A percentile compares a stretch with the other conserved stretches of the same genome.
Evolutionary conservation across 2,888 invertebrate genomes (phyloP).

Genomic region (Pristionchus entomophagus): DNA sequence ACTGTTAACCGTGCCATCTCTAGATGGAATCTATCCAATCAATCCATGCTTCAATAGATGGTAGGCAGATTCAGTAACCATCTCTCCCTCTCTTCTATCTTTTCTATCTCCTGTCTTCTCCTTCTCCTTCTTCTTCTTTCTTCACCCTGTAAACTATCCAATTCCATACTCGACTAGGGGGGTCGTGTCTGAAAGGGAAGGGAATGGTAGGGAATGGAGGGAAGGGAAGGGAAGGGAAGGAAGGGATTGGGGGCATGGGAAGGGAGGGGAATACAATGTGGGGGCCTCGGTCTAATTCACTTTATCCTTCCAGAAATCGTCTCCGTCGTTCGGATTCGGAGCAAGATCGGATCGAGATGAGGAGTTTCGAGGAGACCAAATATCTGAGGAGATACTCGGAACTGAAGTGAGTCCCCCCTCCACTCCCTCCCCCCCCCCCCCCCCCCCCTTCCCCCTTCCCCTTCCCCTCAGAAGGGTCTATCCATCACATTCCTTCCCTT

Average conservation of each 20-base stretch:
- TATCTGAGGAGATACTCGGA: constrained; percentile 49
- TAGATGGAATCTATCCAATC: not conserved
- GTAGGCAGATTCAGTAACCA: not conserved
- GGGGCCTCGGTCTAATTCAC: not conserved
- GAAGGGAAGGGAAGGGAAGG: not conserved
- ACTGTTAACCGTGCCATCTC: not conserved
- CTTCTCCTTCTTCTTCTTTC: not conserved
- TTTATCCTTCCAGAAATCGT: constrained; percentile 43
- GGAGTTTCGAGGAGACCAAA: constrained; percentile 48
- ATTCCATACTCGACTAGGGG: not conserved
- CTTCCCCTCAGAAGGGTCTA: not conserved
- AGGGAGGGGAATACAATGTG: not conserved
- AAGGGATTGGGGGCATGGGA: not conserved
- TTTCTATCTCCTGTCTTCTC: not conserved
- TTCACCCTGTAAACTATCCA: constrained; percentile 29
- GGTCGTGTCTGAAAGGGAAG: not conserved
- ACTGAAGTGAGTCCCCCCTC: constrained; percentile 41
- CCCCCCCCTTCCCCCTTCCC: not conserved
- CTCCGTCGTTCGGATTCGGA: constrained; percentile 49
- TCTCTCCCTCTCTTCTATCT: constrained; percentile 13
- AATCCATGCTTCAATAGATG: constrained; percentile 28
- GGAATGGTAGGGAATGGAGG: too few relatives aligned
- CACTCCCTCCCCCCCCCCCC: too few relatives aligned
- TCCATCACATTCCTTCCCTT: not conserved
- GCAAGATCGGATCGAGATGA: constrained; percentile 49